Evolutionary conservation across 2,113 vertebrate genomes (phyloP).

Genomic region (Nesoenas mayeri): DNA sequence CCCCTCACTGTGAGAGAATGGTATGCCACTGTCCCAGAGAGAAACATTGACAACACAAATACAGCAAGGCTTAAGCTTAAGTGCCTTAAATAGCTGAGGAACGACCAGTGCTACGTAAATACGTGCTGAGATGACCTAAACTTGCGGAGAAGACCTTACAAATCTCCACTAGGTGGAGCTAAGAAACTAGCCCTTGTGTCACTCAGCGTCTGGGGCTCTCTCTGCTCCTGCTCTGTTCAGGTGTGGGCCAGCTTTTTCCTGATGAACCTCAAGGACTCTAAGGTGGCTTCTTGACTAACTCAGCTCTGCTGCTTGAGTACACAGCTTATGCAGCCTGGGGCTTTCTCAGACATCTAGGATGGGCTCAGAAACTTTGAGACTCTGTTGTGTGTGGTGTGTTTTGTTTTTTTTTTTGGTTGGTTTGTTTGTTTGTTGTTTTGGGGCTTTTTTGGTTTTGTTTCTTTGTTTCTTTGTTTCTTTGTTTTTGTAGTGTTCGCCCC

Average conservation of each 20-base stretch:
- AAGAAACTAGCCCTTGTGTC: neutral
- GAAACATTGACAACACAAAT: neutral
- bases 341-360: neutral
- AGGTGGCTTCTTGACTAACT: neutral
- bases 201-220: rapidly evolving
- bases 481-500: too few relatives aligned
- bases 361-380: neutral
- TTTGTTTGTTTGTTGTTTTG: too few relatives aligned
- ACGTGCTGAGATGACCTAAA: neutral
- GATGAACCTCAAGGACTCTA: neutral
- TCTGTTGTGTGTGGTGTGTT: neutral
- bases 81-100: neutral
- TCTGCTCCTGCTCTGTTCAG: rapidly evolving
- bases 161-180: neutral
- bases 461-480: neutral
- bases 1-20: neutral
- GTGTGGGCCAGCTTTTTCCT: rapidly evolving
- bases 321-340: neutral
- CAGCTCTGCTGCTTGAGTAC: neutral
- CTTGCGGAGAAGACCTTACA: neutral
- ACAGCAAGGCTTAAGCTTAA: neutral
- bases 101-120: neutral
- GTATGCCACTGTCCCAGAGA: neutral
- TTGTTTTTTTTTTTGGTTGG: neutral
- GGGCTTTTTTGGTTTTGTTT: neutral